Percentiles rank a stretch among this genome's conserved stretches.
Conservation (phyloP, 2,113 vertebrate genomes). For the Probosciger aterrimus region DNA sequence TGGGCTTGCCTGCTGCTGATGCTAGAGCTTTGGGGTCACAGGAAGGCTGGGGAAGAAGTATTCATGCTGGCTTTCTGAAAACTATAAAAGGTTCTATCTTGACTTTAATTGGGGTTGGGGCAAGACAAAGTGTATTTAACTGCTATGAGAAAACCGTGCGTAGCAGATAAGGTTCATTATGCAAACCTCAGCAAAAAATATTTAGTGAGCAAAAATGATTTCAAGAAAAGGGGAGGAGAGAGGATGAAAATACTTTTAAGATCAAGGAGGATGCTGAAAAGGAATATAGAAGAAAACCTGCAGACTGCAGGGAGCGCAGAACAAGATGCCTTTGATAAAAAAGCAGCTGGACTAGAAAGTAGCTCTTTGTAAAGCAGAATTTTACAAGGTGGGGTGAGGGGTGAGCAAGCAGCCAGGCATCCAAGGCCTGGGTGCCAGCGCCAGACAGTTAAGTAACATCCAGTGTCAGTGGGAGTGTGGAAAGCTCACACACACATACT, state of each 20-base stretch:
- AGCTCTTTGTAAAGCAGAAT: conserved; percentile 3
- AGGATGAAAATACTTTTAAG: not conserved
- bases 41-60: not conserved
- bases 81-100: not conserved
- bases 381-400: not conserved
- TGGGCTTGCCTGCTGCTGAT: not conserved
- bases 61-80: not conserved
- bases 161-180: not conserved
- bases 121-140: not conserved
- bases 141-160: not conserved
- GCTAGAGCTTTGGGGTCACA: not conserved
- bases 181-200: not conserved
- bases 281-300: not conserved
- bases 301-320: not conserved
- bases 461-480: accelerated
- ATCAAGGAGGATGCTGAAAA: not conserved
- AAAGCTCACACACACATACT: not conserved
- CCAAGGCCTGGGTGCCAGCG: not conserved
- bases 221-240: not conserved
- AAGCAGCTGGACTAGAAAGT: not conserved
- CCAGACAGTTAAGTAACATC: not conserved
- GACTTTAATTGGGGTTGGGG: not conserved
- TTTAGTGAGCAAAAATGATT: not conserved
- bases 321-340: conserved; percentile 6
- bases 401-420: conserved; percentile 26